Base-by-base conservation (phyloP, 1,140 invertebrate species). In the honey bee (Apis mellifera) region DNA sequence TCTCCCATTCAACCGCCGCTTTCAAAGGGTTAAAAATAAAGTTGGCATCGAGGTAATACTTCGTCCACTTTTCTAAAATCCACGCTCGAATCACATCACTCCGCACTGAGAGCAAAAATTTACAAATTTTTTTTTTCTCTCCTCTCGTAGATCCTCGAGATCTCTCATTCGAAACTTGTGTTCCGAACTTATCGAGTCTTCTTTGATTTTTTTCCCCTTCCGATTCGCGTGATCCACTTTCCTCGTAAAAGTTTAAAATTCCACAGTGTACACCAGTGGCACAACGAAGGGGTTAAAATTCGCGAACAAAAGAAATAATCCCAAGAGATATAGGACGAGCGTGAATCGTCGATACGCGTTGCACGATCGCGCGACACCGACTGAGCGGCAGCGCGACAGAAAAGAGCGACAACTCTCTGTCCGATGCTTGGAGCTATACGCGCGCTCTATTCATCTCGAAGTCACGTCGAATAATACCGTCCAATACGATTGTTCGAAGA, bases 11-110 rank as follows among this genome's bases (percentile, higher is more conserved):
- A 68, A 17, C 75, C 7, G 17, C 75, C 4, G 26, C 26, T 68
- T 68, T 68, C 64, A 76, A 77, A 68, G 52, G 64, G 75, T 77
- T 57, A 77, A 77, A 68, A 77, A 77, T 77, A 68, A 77, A 77
- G 11, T 48, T 54, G 11, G 32, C 32, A 48, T 19, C 9, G 62
- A 52, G 48, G 8, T 48, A 48, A 19, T 32, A 60, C 50, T 32
- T 32, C 2, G 19, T 64, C 42, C 62, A 55, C 70, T 72, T 72
- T n/a, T 57, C 70, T 21, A 57, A 55, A 72, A 42, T 72, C 12
- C 21, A 42, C 21, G 2, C 66, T 48, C 13, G 21, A 17, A 23
- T 8, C 42, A 23, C 12, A 15, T 17, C n/a, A 17, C 1, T 48
- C 21, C 12, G 12, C 70, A 19, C 26, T 21, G 13, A 52, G 32